These are phyloP conservation scores for Syritta pipiens DNA, from an alignment of 2,888 invertebrate species.

Conservation along the genomic window DNA sequence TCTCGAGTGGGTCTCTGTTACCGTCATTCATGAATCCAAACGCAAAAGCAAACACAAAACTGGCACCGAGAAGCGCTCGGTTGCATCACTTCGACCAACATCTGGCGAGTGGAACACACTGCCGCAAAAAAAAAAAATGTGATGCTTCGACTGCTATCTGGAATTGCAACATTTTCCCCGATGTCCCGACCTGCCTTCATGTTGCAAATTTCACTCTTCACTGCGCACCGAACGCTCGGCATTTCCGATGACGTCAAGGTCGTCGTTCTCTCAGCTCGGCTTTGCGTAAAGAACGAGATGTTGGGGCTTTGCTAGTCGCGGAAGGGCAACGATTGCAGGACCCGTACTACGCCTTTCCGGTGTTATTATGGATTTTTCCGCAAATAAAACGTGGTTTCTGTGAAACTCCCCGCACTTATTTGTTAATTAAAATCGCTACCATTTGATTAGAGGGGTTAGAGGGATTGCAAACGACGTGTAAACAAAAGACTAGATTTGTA, in stretches of 20 bases:
- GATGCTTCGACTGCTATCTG: slow-evolving; percentile 2
- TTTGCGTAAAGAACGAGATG: background rate
- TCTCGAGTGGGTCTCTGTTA: background rate
- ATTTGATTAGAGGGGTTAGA: too few relatives aligned
- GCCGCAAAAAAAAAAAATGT: background rate
- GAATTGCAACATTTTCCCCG: background rate
- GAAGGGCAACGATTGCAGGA: slow-evolving; percentile 4
- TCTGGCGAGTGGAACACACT: too few relatives aligned
- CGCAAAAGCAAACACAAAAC: too few relatives aligned
- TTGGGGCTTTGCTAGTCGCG: slow-evolving; percentile 18
- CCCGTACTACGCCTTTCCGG: slow-evolving; percentile 2
- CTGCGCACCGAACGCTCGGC: background rate
- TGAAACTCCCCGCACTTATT: too few relatives aligned
- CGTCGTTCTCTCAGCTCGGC: background rate
- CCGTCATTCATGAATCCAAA: slow-evolving; percentile 31
- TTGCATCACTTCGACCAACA: slow-evolving; percentile 25
- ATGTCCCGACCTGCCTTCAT: slow-evolving; percentile 17
- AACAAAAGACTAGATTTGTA: slow-evolving; percentile 5
- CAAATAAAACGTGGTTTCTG: too few relatives aligned
- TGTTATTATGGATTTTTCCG: slow-evolving; percentile 12
- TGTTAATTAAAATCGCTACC: too few relatives aligned
- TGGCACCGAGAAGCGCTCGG: too few relatives aligned
- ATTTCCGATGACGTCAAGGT: slow-evolving; percentile 7
- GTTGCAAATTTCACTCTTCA: background rate
- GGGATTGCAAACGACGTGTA: too few relatives aligned